Evolutionary conservation across 2,797 vertebrate species (phyloP), one percentile per base, ranked within the genome.

Genomic region (Manis javanica): DNA sequence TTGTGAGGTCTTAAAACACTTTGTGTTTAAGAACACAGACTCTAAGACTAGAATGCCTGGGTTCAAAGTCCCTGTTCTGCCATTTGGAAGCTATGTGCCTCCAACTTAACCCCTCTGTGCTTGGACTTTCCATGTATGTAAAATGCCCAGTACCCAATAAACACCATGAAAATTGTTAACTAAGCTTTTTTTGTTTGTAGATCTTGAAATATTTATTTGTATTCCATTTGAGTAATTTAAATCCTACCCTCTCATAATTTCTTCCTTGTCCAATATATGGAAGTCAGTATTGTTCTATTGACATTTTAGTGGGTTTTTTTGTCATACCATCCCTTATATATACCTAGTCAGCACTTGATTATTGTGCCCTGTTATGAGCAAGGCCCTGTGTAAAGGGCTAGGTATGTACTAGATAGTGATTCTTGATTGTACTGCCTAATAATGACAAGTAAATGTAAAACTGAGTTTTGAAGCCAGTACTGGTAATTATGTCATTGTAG

Each of bases 141-240:
- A 88, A 64, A 88, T 82, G 57, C 23, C 23, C 64, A 34, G 31
- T 37, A 26, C 29, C 29, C 7, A 24, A 11, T 49, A 68, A 75
- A 31, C 49, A 57, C 37, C 18, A 23, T 86, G 57, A 64, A 88
- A 87, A 74, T 46, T 64, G 13, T 74, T 74, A 63, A 57, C 46
- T 63, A 55, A 39, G 63, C 24, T 51, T 79, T 29, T 82, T 81
- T 2, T 42, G 55, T 51, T 63, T 72, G 18, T 53, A n/a, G 83
- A 75, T 55, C 37, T 89, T 83, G 14, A 89, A 15, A 23, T 75
- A 31, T 82, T 87, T 82, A 55, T 88, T 79, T 88, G 66, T 75
- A 83, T 74, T 64, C 89, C 59, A 83, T 94, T 94, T 89, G 39
- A 82, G 37, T 83, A 66, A 83, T 83, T 94, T 83, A 83, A 57